These are phyloP conservation scores for Masticophis lateralis DNA, from an alignment of 2,797 vertebrate genomes.

Conservation along the genomic window DNA sequence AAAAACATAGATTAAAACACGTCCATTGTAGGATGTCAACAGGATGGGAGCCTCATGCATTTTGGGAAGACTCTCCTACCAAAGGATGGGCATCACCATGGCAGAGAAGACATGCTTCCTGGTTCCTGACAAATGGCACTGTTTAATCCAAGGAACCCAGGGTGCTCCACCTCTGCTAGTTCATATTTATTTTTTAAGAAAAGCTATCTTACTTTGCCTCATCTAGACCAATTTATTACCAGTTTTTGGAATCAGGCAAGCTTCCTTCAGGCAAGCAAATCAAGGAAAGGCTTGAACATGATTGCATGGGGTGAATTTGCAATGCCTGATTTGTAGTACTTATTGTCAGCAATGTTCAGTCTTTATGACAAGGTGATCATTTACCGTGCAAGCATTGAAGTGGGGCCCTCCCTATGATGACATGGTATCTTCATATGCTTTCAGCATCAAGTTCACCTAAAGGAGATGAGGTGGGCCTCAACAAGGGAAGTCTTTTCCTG, in stretches of 20 bases:
- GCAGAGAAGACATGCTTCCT: neutral
- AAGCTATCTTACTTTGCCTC: neutral
- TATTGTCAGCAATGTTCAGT: neutral
- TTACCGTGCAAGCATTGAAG: neutral
- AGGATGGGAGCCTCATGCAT: neutral
- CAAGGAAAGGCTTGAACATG: neutral
- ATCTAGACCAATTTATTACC: no score
- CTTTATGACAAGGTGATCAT: neutral
- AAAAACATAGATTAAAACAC: neutral
- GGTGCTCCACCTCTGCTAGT: no score
- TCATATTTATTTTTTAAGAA: neutral
- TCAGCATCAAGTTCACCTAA: neutral
- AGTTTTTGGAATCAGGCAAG: neutral
- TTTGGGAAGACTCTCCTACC: neutral
- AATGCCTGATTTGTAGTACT: no score
- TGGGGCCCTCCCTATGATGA: neutral
- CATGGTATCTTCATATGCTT: neutral
- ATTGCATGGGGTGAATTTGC: neutral
- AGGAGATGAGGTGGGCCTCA: neutral
- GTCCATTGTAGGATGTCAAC: neutral
- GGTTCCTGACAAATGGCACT: neutral
- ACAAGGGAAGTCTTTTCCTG: neutral
- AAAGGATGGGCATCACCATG: neutral
- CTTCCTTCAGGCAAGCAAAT: neutral
- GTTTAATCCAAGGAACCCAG: no score